These are phyloP conservation scores for Cathartes aura DNA, from an alignment of 2,113 vertebrate species.

Conservation along the genomic window DNA sequence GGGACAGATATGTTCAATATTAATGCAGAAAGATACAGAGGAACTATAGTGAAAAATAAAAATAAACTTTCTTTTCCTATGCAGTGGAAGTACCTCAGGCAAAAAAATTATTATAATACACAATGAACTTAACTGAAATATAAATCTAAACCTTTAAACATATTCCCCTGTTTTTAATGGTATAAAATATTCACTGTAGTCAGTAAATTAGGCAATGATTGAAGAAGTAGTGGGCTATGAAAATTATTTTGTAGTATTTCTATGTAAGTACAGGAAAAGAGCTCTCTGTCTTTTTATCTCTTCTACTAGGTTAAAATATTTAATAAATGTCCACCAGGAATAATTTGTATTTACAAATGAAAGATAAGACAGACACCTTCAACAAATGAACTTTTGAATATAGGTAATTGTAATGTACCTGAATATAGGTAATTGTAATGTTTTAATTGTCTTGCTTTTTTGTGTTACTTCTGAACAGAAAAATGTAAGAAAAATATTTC, in stretches of 20 bases:
- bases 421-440: neutral
- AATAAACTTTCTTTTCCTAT: slow-evolving; percentile 64
- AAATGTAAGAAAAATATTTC: slow-evolving; percentile 16
- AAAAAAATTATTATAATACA: slow-evolving; percentile 46
- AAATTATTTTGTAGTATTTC: slow-evolving; percentile 18
- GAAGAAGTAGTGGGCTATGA: slow-evolving; percentile 28
- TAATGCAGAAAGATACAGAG: slow-evolving; percentile 55
- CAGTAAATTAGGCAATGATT: slow-evolving; percentile 51
- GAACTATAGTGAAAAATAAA: slow-evolving; percentile 49
- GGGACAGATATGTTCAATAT: slow-evolving; percentile 48
- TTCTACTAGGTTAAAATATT: slow-evolving; percentile 44
- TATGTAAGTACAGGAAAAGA: neutral
- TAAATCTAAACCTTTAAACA: slow-evolving; percentile 48
- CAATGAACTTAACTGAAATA: slow-evolving; percentile 56
- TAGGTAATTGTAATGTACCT: neutral
- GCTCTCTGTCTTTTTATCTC: neutral
- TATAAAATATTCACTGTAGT: slow-evolving; percentile 47
- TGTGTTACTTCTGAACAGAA: neutral
- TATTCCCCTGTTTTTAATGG: slow-evolving; percentile 46
- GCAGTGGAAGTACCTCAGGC: slow-evolving; percentile 43
- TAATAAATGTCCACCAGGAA: slow-evolving; percentile 52
- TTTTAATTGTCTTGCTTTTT: slow-evolving; percentile 11
- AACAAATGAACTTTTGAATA: slow-evolving; percentile 42
- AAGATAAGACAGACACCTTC: neutral
- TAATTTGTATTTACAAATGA: slow-evolving; percentile 56